Evolutionary conservation across 2,113 vertebrate species (phyloP).

Genomic region (Morone saxatilis): DNA sequence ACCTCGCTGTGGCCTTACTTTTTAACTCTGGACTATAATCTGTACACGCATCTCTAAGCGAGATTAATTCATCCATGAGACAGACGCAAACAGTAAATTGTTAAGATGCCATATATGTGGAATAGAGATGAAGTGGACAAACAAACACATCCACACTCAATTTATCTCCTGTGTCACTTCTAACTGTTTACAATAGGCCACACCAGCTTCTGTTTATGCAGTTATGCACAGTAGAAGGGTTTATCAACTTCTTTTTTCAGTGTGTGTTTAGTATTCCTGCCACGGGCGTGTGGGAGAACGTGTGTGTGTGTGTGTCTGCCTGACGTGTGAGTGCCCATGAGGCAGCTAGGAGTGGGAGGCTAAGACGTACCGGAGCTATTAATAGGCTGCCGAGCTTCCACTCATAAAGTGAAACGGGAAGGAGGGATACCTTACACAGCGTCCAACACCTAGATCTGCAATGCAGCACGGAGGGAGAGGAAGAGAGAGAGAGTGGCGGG

Average conservation of each 20-base stretch:
- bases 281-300: conserved; percentile 38
- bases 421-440: conserved; percentile 75
- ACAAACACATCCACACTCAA: not conserved
- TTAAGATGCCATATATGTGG: not conserved
- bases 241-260: conserved; percentile 6
- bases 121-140: not conserved
- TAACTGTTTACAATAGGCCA: conserved; percentile 19
- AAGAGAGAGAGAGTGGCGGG: not conserved
- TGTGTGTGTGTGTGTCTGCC: conserved; percentile 49
- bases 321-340: conserved; percentile 58
- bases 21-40: not conserved
- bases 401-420: conserved; percentile 70
- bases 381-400: conserved; percentile 72
- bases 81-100: not conserved
- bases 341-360: conserved; percentile 71
- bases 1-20: not conserved
- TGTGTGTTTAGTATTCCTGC: conserved; percentile 53
- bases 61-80: not conserved
- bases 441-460: conserved; percentile 82
- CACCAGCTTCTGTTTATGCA: conserved; percentile 21
- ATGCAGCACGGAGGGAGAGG: conserved; percentile 79
- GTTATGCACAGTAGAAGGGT: conserved; percentile 28
- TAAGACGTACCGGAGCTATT: conserved; percentile 75
- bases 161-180: conserved; percentile 10
- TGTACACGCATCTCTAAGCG: not conserved